Base-by-base conservation (phyloP, 2,113 vertebrate species). In the Pteronura brasiliensis region DNA sequence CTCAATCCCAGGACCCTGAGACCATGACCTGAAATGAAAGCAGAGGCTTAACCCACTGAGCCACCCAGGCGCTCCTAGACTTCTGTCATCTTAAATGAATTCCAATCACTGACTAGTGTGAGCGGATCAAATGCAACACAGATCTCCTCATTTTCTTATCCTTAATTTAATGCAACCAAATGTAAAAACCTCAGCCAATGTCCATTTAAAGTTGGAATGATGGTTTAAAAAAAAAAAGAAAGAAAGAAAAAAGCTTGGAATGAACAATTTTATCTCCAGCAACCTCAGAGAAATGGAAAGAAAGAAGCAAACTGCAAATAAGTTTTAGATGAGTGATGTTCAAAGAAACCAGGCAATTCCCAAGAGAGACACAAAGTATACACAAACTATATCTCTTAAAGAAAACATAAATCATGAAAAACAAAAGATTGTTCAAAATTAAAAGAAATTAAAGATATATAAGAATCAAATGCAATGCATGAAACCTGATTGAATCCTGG, bases 281-380 rank as follows among this genome's bases (percentile, higher is more conserved):
- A 96, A 90, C 20, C 23, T 96, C 23, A 82, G 29, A 95, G 57
- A 87, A 90, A 3, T 96, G 8, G 88, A 96, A 95, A 23, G 93
- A 92, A 92, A 95, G 72, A 95, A 71, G 12, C 6, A 89, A 96
- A 92, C 0, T 93, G 57, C n/a, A 94, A 95, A 79, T 81, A 83
- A 80, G 47, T 71, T 96, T 82, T 91, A 21, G 14, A 76, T 95
- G 29, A 86, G 88, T 49, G 91, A 63, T 87, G 12, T 47, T 95
- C 77, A 69, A 63, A 49, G 52, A 93, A 81, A 90, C 6, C 20
- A 91, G n/a, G 8, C 25, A 95, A 74, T 59, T 92, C 65, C 69
- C 83, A 77, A 85, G 42, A 90, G 34, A 96, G 27, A 77, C 42
- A 85, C 39, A 34, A 91, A 72, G 18, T 89, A 74, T 59, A 71